A percentile compares a stretch with the other conserved stretches of the same genome.
Conservation (phyloP, 2,888 invertebrate genomes). For the Apotomis turbidana region DNA sequence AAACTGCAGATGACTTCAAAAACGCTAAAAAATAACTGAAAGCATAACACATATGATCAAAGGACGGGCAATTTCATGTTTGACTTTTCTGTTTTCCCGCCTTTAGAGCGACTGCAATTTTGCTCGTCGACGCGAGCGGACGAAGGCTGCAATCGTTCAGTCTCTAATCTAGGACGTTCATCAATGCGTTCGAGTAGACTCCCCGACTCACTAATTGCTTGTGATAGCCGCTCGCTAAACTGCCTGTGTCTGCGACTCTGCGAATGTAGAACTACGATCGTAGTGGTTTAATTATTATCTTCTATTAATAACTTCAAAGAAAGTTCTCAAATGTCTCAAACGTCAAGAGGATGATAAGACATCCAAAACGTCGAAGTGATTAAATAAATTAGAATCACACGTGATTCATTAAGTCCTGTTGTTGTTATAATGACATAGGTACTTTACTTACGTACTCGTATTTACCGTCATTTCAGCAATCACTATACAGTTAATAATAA, state of each 20-base stretch:
- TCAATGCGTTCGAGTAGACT: constrained; percentile 43
- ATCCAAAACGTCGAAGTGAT: too few relatives aligned
- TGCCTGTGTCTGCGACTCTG: constrained; percentile 1
- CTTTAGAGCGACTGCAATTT: constrained; percentile 38
- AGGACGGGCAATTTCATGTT: not conserved
- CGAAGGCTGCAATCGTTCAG: constrained; percentile 42
- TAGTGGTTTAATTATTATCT: too few relatives aligned
- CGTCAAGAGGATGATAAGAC: too few relatives aligned
- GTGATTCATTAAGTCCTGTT: too few relatives aligned
- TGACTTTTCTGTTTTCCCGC: constrained; percentile 19
- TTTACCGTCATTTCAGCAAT: too few relatives aligned
- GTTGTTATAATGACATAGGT: too few relatives aligned
- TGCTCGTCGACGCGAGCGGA: constrained; percentile 35
- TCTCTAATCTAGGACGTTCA: constrained; percentile 44
- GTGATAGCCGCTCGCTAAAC: constrained; percentile 40
- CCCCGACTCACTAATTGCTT: constrained; percentile 47
- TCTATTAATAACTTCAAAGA: too few relatives aligned
- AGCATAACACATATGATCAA: constrained; percentile 1
- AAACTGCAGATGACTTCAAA: not conserved
- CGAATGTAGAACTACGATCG: not conserved
- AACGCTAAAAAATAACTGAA: not conserved
- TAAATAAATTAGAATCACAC: too few relatives aligned
- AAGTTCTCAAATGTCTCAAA: too few relatives aligned
- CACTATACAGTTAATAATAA: too few relatives aligned
- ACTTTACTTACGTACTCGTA: too few relatives aligned